Conservation (phyloP, 2,797 vertebrate species). For the Cygnus olor region DNA sequence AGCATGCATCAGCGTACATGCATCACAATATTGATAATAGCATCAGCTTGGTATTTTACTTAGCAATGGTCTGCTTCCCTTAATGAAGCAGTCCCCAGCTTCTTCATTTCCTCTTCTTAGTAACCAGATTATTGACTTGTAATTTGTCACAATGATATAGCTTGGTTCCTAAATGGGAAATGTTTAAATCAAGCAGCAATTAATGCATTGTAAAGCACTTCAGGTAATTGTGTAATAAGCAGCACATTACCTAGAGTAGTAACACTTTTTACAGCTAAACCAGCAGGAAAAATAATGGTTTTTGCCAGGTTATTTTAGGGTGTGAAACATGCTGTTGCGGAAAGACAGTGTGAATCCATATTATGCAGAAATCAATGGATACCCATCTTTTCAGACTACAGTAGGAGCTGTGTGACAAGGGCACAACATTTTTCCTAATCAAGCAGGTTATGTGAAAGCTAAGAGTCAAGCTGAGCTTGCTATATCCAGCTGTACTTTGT, state of each 20-base stretch:
- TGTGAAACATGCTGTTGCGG: slow-evolving; percentile 42
- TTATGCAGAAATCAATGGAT: slow-evolving; percentile 70
- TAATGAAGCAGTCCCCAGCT: background rate
- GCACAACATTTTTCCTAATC: slow-evolving; percentile 63
- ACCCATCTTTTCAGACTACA: slow-evolving; percentile 38
- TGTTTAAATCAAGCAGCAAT: slow-evolving; percentile 72
- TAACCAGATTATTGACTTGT: slow-evolving; percentile 21
- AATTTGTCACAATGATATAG: slow-evolving; percentile 44
- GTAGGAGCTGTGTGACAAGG: slow-evolving; percentile 54
- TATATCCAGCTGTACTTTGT: slow-evolving; percentile 73
- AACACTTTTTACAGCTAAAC: slow-evolving; percentile 52
- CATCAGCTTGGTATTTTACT: background rate
- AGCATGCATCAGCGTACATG: fast-evolving
- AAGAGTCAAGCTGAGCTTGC: slow-evolving; percentile 73
- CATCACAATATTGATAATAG: fast-evolving
- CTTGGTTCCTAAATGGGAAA: slow-evolving; percentile 64
- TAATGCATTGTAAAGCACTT: slow-evolving; percentile 58
- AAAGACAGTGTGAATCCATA: slow-evolving; percentile 57
- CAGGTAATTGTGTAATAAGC: slow-evolving; percentile 67
- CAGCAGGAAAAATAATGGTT: slow-evolving; percentile 2
- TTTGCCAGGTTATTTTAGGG: slow-evolving; percentile 56
- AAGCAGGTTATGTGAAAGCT: slow-evolving; percentile 65
- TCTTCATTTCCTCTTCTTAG: background rate
- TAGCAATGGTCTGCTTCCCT: background rate
- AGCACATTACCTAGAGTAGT: slow-evolving; percentile 65